phyloP scores from a whole-genome alignment of 2,797 vertebrate species.

The Glossophaga mutica region DNA sequence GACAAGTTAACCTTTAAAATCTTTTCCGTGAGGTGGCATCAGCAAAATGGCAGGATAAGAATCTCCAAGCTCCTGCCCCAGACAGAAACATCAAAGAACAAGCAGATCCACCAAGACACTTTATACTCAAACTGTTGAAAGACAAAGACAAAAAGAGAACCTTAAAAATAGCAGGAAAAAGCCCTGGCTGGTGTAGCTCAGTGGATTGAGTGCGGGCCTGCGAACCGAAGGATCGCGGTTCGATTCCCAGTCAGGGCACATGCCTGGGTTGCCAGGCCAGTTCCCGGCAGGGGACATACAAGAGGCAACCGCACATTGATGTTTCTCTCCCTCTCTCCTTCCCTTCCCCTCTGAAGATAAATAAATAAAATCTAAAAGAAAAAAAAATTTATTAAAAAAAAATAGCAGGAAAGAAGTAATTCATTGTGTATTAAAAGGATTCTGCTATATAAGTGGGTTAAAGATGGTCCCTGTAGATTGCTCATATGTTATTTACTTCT shows the following conservation, averaged over 20 bases:
- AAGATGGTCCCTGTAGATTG: background rate
- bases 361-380: too few relatives aligned
- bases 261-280: too few relatives aligned
- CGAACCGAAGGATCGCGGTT: too few relatives aligned
- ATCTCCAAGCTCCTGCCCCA: background rate
- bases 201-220: too few relatives aligned
- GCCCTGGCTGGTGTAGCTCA: too few relatives aligned
- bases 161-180: background rate
- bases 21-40: background rate
- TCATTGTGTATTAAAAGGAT: background rate
- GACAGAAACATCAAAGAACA: background rate
- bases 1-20: background rate
- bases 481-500: background rate
- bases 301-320: too few relatives aligned
- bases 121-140: background rate
- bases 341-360: too few relatives aligned
- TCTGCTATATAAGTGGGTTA: background rate
- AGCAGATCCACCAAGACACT: background rate
- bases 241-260: too few relatives aligned
- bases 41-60: background rate
- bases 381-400: too few relatives aligned
- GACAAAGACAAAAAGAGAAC: background rate
- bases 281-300: too few relatives aligned
- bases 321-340: too few relatives aligned
- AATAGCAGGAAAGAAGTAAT: background rate